Conservation (phyloP, 1,140 invertebrate genomes). For the Sinonovacula constricta region DNA sequence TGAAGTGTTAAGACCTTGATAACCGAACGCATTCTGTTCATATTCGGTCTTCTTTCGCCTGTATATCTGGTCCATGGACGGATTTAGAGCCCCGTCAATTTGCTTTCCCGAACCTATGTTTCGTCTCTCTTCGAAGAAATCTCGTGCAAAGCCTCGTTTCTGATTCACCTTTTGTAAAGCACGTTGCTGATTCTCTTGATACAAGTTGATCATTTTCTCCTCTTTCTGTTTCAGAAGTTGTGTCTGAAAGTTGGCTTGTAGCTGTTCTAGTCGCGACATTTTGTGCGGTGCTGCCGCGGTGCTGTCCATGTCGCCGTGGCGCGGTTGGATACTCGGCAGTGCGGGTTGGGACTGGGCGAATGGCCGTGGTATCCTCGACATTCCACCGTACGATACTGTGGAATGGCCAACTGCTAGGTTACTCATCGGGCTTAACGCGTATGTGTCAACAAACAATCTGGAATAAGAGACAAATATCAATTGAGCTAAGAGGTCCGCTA, state of each 20-base stretch:
- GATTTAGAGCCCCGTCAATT: constrained; percentile 43
- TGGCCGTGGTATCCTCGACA: background rate
- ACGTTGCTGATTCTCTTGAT: constrained; percentile 74
- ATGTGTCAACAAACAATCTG: too few relatives aligned
- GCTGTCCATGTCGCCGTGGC: background rate
- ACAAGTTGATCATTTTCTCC: constrained; percentile 72
- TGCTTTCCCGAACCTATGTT: constrained; percentile 29
- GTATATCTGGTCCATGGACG: constrained; percentile 66
- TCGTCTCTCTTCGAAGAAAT: constrained; percentile 68
- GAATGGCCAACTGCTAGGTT: background rate
- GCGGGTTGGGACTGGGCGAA: background rate
- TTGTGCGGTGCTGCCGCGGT: background rate
- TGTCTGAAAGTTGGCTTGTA: constrained; percentile 75
- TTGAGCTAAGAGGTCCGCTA: too few relatives aligned
- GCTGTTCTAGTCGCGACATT: constrained; percentile 69
- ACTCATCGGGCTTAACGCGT: too few relatives aligned
- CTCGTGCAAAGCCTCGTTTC: constrained; percentile 56
- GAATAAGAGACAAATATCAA: too few relatives aligned
- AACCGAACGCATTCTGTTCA: background rate
- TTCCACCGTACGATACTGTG: background rate
- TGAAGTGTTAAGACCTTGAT: background rate
- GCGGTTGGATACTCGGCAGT: background rate
- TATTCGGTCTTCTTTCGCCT: constrained; percentile 48
- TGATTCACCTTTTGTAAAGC: constrained; percentile 68
- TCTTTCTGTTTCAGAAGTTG: constrained; percentile 78